Evolutionary conservation across 2,113 vertebrate species (phyloP), one percentile per base, ranked within the genome.

Genomic region (Triplophysa dalaica): DNA sequence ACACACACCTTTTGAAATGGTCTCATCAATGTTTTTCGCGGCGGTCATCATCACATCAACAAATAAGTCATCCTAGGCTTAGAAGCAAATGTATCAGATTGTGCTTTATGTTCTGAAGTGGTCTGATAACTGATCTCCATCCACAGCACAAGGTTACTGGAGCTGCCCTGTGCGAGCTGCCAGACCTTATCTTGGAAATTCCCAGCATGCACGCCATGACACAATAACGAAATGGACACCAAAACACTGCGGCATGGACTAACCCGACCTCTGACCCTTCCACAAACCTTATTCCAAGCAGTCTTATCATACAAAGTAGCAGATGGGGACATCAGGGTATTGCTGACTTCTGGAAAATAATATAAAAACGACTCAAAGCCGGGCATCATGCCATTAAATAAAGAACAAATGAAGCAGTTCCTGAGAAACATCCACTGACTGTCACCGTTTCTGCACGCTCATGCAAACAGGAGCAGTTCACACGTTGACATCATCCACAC

Each of bases 201-300:
- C 67, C 77, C 66, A 62, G 58, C 19, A 64, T 54, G 68, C 43
- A 52, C 29, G 68, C 45, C 60, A 56, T 8, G 2, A 43, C 10
- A 22, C 68, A 72, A 50, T 52, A 61, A 52, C 17, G 43, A 70
- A 63, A 72, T 29, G 41, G 22, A 70, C 65, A 48, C 72, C 54
- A 48, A 43, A 62, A 26, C 38, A 75, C 21, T 58, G 4, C 4
- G 6, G n/a, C 9, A 38, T 12, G 22, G 56, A 45, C 38, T 61
- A 61, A 24, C 14, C 11, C 17, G 56, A 41, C 29, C 19, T 58
- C 70, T 56, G 21, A 72, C 50, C 69, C 26, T 8, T 38, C 26
- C 50, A 58, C 64, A 78, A 78, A 26, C 12, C 33, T 58, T 1
- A 65, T 58, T 66, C 14, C 29, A 66, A 38, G 33, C 33, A 45